A percentile compares a stretch with the other conserved stretches of the same genome.
Evolutionary conservation across 2,113 vertebrate genomes (phyloP).

Genomic region (Blennius ocellaris): DNA sequence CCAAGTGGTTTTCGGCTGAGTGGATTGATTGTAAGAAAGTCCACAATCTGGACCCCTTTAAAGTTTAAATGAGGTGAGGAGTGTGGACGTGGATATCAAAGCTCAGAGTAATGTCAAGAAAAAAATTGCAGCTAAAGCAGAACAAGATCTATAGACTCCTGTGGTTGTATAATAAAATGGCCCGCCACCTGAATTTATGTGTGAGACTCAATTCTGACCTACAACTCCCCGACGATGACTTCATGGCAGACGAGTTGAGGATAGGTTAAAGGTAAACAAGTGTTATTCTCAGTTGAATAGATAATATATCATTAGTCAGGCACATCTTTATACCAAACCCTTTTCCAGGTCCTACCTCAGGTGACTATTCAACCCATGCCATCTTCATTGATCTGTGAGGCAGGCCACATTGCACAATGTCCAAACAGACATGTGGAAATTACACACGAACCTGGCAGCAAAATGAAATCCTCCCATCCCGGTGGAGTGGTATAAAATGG

Average conservation of each 20-base stretch:
- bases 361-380: not conserved
- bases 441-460: slow-evolving; percentile 24
- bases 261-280: slow-evolving; percentile 12
- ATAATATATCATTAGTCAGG: slow-evolving; percentile 24
- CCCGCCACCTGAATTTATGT: not conserved
- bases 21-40: no score
- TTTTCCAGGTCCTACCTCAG: not conserved
- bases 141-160: not conserved
- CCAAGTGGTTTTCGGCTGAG: no score
- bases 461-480: slow-evolving; percentile 50
- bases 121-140: not conserved
- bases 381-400: slow-evolving; percentile 18
- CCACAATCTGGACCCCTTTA: no score
- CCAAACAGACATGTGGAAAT: slow-evolving; percentile 53
- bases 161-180: not conserved
- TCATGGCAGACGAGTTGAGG: not conserved
- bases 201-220: not conserved
- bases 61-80: no score
- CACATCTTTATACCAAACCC: not conserved
- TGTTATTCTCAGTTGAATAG: not conserved
- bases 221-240: not conserved
- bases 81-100: no score
- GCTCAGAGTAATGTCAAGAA: no score
- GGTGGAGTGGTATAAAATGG: slow-evolving; percentile 47
- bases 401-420: slow-evolving; percentile 44